Evolutionary conservation across 2,113 vertebrate species (phyloP).

Genomic region (Dasyurus viverrinus): DNA sequence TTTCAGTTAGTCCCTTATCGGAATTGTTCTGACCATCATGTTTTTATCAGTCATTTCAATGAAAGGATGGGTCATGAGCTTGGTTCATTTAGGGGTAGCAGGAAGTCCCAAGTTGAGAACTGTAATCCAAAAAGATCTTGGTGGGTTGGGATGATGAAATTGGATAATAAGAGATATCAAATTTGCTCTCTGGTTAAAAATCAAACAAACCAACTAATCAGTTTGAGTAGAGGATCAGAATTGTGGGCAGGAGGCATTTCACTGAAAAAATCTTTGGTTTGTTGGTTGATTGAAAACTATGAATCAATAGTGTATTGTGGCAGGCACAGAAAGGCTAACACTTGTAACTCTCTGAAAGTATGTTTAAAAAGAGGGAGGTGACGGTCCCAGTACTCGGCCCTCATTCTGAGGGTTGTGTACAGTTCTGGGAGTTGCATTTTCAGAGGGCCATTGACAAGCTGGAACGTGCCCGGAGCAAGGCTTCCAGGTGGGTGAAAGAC

Average conservation of each 20-base stretch:
- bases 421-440: not conserved
- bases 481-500: not conserved
- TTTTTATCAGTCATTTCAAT: not conserved
- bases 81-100: not conserved
- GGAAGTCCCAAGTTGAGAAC: not conserved
- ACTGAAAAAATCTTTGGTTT: not conserved
- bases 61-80: not conserved
- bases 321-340: not conserved
- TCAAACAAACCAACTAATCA: not conserved
- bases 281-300: not conserved
- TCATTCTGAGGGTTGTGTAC: not conserved
- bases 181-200: not conserved
- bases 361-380: not conserved
- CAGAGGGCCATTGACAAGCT: not conserved
- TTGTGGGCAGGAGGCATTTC: not conserved
- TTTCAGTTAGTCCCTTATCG: not conserved
- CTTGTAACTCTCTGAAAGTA: not conserved
- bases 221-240: not conserved
- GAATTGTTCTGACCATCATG: not conserved
- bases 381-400: not conserved
- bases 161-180: not conserved
- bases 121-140: not conserved
- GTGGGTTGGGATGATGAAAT: not conserved
- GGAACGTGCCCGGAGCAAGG: not conserved
- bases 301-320: not conserved